These are phyloP conservation scores for Anarhynchus alexandrinus DNA, from an alignment of 2,113 vertebrate genomes.

Conservation along the genomic window DNA sequence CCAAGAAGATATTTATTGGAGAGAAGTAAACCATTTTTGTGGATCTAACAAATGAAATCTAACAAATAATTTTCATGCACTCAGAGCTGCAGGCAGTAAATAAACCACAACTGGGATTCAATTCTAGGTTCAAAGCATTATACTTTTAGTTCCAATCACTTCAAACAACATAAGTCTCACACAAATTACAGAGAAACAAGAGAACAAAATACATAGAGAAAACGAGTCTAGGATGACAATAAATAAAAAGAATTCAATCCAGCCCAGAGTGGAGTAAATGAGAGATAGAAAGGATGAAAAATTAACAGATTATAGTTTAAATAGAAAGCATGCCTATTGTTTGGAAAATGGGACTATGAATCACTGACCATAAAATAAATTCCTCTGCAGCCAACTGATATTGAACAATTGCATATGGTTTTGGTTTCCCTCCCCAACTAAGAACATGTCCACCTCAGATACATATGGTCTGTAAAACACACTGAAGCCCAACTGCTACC, in stretches of 20 bases:
- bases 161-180: neutral
- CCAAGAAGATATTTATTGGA: neutral
- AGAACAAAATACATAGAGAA: neutral
- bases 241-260: neutral
- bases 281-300: neutral
- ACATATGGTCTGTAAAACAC: neutral
- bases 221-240: neutral
- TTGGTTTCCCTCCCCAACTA: neutral
- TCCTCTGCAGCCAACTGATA: neutral
- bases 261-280: neutral
- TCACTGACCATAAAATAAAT: neutral
- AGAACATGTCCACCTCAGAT: neutral
- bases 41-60: neutral
- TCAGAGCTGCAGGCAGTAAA: neutral
- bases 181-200: neutral
- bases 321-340: neutral
- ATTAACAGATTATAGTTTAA: neutral
- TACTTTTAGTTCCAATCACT: neutral
- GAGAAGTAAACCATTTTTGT: neutral
- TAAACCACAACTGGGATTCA: neutral
- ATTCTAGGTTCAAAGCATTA: neutral
- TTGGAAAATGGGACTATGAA: neutral
- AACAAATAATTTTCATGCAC: neutral
- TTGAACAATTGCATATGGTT: neutral
- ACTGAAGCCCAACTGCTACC: neutral